These are phyloP conservation scores for Hesperia comma DNA, from an alignment of 2,888 invertebrate species.

Conservation along the genomic window DNA sequence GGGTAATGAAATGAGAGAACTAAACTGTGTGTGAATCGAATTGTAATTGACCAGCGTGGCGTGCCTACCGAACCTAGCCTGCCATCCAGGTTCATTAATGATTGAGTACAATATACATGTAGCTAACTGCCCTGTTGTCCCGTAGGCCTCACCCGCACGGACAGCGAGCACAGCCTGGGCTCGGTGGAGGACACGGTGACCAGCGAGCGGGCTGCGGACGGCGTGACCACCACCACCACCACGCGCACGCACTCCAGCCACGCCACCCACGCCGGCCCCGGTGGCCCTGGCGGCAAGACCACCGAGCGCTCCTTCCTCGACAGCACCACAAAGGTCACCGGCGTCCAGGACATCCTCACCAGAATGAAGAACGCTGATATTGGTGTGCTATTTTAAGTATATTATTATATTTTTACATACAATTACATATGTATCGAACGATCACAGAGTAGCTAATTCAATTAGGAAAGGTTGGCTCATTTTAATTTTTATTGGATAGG, in stretches of 20 bases:
- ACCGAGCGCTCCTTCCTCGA: constrained; percentile 87
- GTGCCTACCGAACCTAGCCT: too few relatives aligned
- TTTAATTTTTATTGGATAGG: too few relatives aligned
- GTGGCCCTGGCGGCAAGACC: constrained; percentile 33
- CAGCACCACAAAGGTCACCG: constrained; percentile 87
- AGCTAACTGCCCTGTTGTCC: constrained; percentile 8
- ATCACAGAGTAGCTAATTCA: too few relatives aligned
- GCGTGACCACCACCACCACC: constrained; percentile 55
- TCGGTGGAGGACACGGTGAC: constrained; percentile 65
- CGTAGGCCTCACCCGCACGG: constrained; percentile 65
- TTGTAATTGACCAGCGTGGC: too few relatives aligned
- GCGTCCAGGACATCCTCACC: constrained; percentile 89
- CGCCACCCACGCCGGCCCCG: constrained; percentile 28
- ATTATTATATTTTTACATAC: too few relatives aligned
- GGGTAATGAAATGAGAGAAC: too few relatives aligned
- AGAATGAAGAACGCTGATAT: constrained; percentile 91
- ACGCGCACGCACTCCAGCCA: constrained; percentile 37
- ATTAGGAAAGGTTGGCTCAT: too few relatives aligned
- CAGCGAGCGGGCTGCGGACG: constrained; percentile 55
- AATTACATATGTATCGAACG: too few relatives aligned
- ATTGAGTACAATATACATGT: too few relatives aligned
- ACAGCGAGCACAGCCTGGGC: constrained; percentile 73
- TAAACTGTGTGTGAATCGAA: too few relatives aligned
- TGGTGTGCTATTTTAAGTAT: constrained; percentile 65
- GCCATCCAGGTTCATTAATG: too few relatives aligned